phyloP scores from a whole-genome alignment of 2,888 invertebrate genomes.

The Philereme transversata region DNA sequence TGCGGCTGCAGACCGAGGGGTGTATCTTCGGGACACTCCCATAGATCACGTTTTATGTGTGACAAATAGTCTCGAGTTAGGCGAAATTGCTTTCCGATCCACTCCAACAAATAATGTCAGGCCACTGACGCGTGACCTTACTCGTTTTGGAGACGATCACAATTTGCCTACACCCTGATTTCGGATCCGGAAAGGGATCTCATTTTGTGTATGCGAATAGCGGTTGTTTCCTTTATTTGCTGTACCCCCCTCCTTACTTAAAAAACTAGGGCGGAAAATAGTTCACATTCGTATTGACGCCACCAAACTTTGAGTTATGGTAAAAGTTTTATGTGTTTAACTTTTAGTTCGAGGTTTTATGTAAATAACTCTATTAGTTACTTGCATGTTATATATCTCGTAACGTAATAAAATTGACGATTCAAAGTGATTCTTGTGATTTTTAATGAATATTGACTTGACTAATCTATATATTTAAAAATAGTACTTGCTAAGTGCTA shows the following conservation, averaged over 20 bases:
- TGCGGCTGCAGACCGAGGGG: conserved; percentile 45
- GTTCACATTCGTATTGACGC: conserved; percentile 45
- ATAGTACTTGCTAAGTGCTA: too few species aligned
- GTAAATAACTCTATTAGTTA: not conserved
- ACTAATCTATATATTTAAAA: too few species aligned
- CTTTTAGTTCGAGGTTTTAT: conserved; percentile 40
- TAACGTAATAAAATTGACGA: too few species aligned
- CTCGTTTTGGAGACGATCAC: conserved; percentile 72
- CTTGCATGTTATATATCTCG: too few species aligned
- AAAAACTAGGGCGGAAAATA: conserved; percentile 49
- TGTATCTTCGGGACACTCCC: conserved; percentile 60
- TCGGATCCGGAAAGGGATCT: conserved; percentile 54
- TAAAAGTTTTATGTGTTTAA: conserved; percentile 45
- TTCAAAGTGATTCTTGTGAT: too few species aligned
- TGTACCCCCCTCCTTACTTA: conserved; percentile 53
- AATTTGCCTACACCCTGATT: conserved; percentile 66
- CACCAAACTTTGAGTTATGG: conserved; percentile 43
- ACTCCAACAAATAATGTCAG: conserved; percentile 80
- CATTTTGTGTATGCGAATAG: conserved; percentile 60
- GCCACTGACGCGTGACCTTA: conserved; percentile 74
- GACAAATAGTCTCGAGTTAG: conserved; percentile 81
- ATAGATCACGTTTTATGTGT: conserved; percentile 81
- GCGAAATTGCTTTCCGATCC: conserved; percentile 80
- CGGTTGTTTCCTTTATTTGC: conserved; percentile 59
- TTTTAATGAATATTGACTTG: too few species aligned